These are phyloP conservation scores for Aphodius sticticus DNA, from an alignment of 2,888 invertebrate species.

Conservation along the genomic window DNA sequence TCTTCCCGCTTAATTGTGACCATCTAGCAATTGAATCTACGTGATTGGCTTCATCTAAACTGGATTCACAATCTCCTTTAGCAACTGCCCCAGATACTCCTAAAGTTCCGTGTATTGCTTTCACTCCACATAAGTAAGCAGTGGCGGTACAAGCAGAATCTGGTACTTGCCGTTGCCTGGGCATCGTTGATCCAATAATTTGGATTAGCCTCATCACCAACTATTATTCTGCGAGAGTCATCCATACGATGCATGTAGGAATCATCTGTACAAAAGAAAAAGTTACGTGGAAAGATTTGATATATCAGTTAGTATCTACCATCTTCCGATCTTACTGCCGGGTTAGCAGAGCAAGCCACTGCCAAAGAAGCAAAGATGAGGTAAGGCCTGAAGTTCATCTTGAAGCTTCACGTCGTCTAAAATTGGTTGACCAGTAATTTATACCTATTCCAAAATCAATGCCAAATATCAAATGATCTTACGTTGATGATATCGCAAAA, in stretches of 20 bases:
- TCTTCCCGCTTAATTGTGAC: slow-evolving; percentile 73
- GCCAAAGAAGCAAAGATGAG: not conserved
- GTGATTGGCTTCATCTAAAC: slow-evolving; percentile 64
- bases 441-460: not conserved
- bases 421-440: not conserved
- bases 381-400: not conserved
- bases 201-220: slow-evolving; percentile 37
- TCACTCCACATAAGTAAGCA: slow-evolving; percentile 80
- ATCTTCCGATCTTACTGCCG: not conserved
- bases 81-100: slow-evolving; percentile 75
- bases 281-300: not conserved
- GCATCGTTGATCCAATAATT: slow-evolving; percentile 55
- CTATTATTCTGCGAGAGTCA: not conserved
- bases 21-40: slow-evolving; percentile 74
- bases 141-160: slow-evolving; percentile 88
- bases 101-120: slow-evolving; percentile 78
- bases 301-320: not conserved
- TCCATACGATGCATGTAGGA: not conserved
- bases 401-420: not conserved
- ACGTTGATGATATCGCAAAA: not conserved
- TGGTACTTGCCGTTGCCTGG: slow-evolving; percentile 68
- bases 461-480: not conserved
- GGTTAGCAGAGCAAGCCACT: not conserved
- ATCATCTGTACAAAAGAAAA: not conserved
- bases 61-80: slow-evolving; percentile 69